phyloP scores from a whole-genome alignment of 2,113 vertebrate genomes.

The Micronisus gabar region DNA sequence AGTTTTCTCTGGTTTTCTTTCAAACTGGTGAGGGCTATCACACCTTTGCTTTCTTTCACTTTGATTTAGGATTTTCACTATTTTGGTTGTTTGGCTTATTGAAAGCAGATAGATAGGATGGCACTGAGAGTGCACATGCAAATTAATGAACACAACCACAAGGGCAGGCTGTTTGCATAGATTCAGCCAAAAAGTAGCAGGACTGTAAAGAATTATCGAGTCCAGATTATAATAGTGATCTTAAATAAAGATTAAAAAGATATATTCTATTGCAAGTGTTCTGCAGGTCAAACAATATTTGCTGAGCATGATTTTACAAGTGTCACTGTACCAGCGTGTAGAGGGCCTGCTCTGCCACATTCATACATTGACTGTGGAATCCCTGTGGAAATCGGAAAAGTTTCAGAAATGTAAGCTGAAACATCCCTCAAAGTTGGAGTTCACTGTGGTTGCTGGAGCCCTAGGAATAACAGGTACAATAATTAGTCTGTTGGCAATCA shows the following conservation, averaged over 20 bases:
- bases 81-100: background rate
- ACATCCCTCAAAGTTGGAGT: background rate
- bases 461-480: background rate
- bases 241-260: background rate
- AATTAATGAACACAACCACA: background rate
- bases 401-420: background rate
- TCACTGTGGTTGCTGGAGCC: background rate
- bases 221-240: background rate
- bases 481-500: background rate
- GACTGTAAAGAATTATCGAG: background rate
- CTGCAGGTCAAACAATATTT: background rate
- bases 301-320: background rate
- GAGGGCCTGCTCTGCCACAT: accelerated
- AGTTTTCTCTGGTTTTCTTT: background rate
- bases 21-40: background rate
- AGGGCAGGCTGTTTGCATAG: background rate
- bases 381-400: background rate
- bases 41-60: background rate
- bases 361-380: background rate
- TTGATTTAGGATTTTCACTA: background rate
- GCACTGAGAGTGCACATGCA: background rate
- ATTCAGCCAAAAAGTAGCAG: background rate
- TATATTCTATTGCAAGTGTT: background rate
- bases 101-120: background rate
- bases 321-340: background rate